phyloP scores from a whole-genome alignment of 2,797 vertebrate genomes.

The Typhlichthys eigenmanni region DNA sequence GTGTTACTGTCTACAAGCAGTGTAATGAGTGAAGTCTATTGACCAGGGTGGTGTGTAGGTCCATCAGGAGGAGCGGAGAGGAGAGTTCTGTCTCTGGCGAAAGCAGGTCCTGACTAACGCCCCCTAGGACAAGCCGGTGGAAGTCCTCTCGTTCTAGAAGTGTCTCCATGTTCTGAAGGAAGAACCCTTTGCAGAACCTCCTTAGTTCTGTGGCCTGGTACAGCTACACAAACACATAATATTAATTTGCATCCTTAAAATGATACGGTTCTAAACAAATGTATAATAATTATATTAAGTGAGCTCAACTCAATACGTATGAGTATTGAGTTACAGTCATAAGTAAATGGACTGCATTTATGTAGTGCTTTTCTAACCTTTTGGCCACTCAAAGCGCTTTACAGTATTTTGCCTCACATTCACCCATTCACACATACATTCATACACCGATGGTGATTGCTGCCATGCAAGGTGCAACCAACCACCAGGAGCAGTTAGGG shows the following conservation, averaged over 20 bases:
- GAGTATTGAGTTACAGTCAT: too few species aligned
- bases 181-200: conserved; percentile 89
- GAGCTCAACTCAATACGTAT: too few species aligned
- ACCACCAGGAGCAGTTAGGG: too few species aligned
- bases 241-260: neutral
- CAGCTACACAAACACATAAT: conserved; percentile 66
- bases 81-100: conserved; percentile 31
- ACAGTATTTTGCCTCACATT: too few species aligned
- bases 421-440: too few species aligned
- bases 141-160: conserved; percentile 87
- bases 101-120: conserved; percentile 72
- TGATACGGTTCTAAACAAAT: too few species aligned
- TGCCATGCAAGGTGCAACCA: too few species aligned
- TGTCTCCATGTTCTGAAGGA: conserved; percentile 87
- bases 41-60: conserved; percentile 81
- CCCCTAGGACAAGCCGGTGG: conserved; percentile 83
- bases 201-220: conserved; percentile 81
- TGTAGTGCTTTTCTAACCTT: too few species aligned
- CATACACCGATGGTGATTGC: too few species aligned
- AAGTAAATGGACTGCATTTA: too few species aligned
- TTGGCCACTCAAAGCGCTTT: too few species aligned
- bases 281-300: too few species aligned
- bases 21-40: conserved; percentile 77
- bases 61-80: conserved; percentile 62
- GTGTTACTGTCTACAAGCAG: conserved; percentile 80